Evolutionary conservation across 2,113 vertebrate species (phyloP).

Genomic region (Catharus minimus): DNA sequence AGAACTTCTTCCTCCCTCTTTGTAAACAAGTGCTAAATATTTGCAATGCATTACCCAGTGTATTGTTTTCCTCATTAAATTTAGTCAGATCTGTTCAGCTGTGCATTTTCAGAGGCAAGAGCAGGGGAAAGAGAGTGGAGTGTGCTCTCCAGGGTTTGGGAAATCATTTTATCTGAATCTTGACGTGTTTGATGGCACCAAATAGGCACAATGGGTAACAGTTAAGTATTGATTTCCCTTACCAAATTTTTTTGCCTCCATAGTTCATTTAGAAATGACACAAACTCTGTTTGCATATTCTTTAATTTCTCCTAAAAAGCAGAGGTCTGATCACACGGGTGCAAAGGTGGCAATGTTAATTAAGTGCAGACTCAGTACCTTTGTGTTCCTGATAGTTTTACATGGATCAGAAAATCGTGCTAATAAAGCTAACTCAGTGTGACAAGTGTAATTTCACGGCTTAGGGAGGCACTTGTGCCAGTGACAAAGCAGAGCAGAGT

Average conservation of each 20-base stretch:
- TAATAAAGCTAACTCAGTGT: conserved; percentile 82
- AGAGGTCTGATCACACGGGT: conserved; percentile 49
- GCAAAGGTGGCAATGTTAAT: conserved; percentile 74
- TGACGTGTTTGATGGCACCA: not conserved
- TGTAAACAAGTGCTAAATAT: not conserved
- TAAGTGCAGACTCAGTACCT: conserved; percentile 73
- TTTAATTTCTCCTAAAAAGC: conserved; percentile 75
- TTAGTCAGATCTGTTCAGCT: not conserved
- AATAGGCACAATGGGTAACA: not conserved
- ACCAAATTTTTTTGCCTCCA: not conserved
- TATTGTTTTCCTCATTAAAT: not conserved
- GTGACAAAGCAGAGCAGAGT: not conserved
- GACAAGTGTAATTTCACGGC: conserved; percentile 87
- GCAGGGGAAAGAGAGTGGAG: not conserved
- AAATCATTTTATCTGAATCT: not conserved
- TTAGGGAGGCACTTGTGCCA: conserved; percentile 67
- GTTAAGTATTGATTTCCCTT: not conserved
- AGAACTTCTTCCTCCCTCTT: not conserved
- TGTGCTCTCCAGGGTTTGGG: rapidly evolving
- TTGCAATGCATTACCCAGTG: not conserved
- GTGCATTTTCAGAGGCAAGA: not conserved
- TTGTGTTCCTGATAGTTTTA: conserved; percentile 72
- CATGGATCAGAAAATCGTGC: conserved; percentile 74
- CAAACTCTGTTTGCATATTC: conserved; percentile 45
- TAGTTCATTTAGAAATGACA: not conserved